Percentiles rank a stretch among this genome's conserved stretches.
These are phyloP conservation scores for Blomia tropicalis DNA, from an alignment of 2,888 invertebrate genomes.

Conservation along the genomic window DNA sequence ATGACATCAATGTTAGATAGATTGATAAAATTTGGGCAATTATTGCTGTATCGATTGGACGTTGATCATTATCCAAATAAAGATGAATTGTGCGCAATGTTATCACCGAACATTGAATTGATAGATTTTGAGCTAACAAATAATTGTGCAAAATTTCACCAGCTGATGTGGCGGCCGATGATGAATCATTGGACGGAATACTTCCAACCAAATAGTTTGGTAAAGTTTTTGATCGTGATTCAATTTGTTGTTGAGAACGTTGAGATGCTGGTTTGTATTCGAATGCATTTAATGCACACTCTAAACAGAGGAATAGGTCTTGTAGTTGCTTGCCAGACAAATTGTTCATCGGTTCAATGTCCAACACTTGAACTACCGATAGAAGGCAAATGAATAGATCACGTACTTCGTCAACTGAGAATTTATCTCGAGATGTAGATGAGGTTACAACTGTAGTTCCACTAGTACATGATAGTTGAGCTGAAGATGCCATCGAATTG, in stretches of 20 bases:
- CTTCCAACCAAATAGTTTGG: neutral
- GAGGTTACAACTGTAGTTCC: neutral
- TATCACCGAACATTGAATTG: constrained; percentile 9
- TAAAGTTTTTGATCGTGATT: neutral
- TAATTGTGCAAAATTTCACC: neutral
- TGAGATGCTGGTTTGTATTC: neutral
- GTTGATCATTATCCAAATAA: neutral
- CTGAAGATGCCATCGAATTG: neutral
- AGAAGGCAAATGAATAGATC: constrained; percentile 68
- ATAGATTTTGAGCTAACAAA: constrained; percentile 14
- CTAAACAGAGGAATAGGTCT: constrained; percentile 10
- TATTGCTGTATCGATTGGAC: neutral
- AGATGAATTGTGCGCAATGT: constrained; percentile 8
- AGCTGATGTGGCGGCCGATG: neutral
- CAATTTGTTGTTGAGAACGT: neutral
- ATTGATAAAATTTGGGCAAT: constrained; percentile 46
- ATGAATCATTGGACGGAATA: neutral
- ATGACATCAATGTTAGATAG: constrained; percentile 40
- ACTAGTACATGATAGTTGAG: neutral
- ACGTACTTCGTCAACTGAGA: constrained; percentile 60
- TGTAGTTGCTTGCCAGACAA: neutral
- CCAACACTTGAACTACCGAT: neutral
- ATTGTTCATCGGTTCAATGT: neutral
- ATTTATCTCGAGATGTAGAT: constrained; percentile 46
- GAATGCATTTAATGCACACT: neutral